Conservation (phyloP, 2,888 invertebrate species). For the Archips xylosteana region DNA sequence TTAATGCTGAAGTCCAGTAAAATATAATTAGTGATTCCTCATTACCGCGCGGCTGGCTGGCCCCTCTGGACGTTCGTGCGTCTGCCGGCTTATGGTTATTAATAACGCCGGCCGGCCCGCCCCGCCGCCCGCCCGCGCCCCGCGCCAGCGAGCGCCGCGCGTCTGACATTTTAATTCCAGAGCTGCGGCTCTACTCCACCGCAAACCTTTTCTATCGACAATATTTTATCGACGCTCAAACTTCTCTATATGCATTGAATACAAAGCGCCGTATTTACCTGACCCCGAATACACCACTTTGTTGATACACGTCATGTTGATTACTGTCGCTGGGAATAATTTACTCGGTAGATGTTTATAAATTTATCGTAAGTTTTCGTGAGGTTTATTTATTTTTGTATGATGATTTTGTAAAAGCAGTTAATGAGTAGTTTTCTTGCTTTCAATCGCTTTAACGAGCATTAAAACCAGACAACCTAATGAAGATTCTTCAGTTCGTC, state of each 20-base stretch:
- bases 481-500: too few species aligned
- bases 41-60: conserved; percentile 80
- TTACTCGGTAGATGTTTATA: conserved; percentile 1
- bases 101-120: conserved; percentile 77
- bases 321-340: conserved; percentile 20
- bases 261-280: conserved; percentile 42
- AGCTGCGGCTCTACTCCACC: conserved; percentile 73
- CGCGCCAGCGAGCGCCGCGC: conserved; percentile 76
- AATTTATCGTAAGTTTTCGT: conserved; percentile 2
- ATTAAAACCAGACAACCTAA: too few species aligned
- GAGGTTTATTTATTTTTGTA: neutral
- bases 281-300: conserved; percentile 31
- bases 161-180: conserved; percentile 85
- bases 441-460: neutral
- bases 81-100: conserved; percentile 86
- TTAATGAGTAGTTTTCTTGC: neutral
- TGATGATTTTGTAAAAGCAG: neutral
- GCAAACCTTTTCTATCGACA: conserved; percentile 74
- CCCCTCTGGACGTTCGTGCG: conserved; percentile 86
- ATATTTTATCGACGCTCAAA: conserved; percentile 69
- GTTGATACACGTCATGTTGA: conserved; percentile 25
- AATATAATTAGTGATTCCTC: conserved; percentile 86
- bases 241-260: conserved; percentile 60
- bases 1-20: conserved; percentile 81
- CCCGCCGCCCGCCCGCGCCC: conserved; percentile 58